These are phyloP conservation scores for Lagorchestes hirsutus DNA, from an alignment of 2,797 vertebrate species.

Conservation along the genomic window DNA sequence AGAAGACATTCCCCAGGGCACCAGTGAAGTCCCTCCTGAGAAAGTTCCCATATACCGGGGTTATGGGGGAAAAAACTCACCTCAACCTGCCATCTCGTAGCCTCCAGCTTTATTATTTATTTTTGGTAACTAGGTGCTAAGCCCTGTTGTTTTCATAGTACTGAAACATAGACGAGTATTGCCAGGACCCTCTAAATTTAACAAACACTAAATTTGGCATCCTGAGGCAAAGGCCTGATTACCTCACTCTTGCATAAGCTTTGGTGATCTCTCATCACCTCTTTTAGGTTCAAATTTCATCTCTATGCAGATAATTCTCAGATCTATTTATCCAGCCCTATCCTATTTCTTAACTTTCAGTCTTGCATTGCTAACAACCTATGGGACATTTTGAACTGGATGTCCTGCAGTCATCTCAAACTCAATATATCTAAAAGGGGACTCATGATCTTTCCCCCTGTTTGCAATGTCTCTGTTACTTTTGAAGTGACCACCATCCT, in stretches of 20 bases:
- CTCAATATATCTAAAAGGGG: background rate
- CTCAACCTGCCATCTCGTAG: background rate
- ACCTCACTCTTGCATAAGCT: background rate
- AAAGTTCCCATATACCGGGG: background rate
- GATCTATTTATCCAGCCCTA: background rate
- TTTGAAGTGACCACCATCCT: background rate
- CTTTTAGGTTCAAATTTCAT: background rate
- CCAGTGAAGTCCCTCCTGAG: background rate
- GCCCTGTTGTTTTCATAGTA: background rate
- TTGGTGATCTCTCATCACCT: background rate
- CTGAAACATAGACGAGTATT: background rate
- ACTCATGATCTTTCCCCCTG: background rate
- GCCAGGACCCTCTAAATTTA: background rate
- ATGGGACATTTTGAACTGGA: background rate
- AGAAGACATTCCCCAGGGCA: background rate
- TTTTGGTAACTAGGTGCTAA: background rate
- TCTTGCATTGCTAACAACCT: background rate
- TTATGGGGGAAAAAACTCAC: background rate
- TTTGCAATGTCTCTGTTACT: background rate
- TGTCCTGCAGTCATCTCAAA: background rate
- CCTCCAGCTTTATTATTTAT: background rate
- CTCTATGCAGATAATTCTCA: background rate
- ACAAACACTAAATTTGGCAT: background rate
- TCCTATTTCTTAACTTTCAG: background rate
- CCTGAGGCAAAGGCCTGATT: background rate